phyloP scores from a whole-genome alignment of 1,140 invertebrate genomes.

The Sarcophaga bullata region DNA sequence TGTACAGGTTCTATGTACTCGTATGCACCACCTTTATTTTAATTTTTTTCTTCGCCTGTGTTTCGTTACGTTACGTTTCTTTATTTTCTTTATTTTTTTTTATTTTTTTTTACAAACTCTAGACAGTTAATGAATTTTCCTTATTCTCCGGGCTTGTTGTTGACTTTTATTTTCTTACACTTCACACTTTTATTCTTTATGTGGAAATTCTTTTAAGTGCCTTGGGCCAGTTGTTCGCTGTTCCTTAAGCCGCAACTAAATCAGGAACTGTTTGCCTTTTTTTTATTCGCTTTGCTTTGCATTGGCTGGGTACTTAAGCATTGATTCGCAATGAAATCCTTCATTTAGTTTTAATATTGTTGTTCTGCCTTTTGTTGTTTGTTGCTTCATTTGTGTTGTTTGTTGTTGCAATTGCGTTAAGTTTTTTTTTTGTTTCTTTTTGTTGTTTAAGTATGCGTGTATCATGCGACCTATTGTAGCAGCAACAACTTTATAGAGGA shows the following conservation, averaged over 20 bases:
- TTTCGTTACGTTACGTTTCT: too few species aligned
- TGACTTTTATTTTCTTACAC: background rate
- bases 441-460: conserved; percentile 13
- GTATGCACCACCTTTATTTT: background rate
- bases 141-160: background rate
- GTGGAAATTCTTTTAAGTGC: conserved; percentile 5
- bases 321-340: background rate
- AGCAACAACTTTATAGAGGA: background rate
- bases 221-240: background rate
- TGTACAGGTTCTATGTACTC: background rate
- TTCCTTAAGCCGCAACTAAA: conserved; percentile 5
- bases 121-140: too few species aligned
- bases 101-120: too few species aligned
- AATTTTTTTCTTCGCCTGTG: background rate
- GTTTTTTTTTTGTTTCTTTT: background rate
- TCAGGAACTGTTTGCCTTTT: background rate
- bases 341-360: background rate
- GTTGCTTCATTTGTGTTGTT: background rate
- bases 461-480: conserved; percentile 10
- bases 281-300: background rate
- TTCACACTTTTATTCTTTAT: conserved; percentile 1
- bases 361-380: background rate
- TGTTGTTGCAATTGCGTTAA: background rate
- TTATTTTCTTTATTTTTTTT: too few species aligned
- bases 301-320: background rate